These are phyloP conservation scores for Drosophila greeni DNA, from an alignment of 2,888 invertebrate species.

Conservation along the genomic window DNA sequence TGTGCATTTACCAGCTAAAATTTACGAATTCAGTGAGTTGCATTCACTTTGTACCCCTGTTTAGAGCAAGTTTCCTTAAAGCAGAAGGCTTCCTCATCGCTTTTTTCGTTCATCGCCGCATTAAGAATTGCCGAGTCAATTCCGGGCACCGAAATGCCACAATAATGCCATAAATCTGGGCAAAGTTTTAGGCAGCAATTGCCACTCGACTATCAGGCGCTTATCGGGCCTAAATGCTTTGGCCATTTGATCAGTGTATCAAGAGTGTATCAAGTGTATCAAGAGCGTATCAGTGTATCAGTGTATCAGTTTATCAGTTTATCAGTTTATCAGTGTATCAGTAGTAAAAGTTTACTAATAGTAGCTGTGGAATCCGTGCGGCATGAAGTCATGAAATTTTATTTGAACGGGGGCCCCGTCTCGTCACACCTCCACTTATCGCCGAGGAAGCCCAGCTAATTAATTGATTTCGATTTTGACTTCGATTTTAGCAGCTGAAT, in stretches of 20 bases:
- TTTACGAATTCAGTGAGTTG: constrained; percentile 56
- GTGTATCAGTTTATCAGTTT: constrained; percentile 5
- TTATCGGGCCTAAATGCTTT: constrained; percentile 43
- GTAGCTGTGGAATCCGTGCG: constrained; percentile 10
- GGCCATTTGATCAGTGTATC: constrained; percentile 40
- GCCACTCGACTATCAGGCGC: constrained; percentile 55
- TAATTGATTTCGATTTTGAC: constrained; percentile 27
- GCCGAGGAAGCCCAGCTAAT: constrained; percentile 2
- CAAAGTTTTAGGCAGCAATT: constrained; percentile 50
- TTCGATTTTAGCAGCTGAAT: constrained; percentile 19
- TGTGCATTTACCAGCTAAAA: constrained; percentile 11
- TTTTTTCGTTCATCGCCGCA: constrained; percentile 55
- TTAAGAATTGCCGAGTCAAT: constrained; percentile 43
- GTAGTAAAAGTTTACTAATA: constrained; percentile 21
- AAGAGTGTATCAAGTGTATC: constrained; percentile 16
- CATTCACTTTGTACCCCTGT: constrained; percentile 17
- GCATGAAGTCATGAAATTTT: constrained; percentile 40
- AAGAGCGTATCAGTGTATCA: constrained; percentile 1
- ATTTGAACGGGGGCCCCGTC: constrained; percentile 34
- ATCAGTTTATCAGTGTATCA: constrained; percentile 13
- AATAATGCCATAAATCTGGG: constrained; percentile 52
- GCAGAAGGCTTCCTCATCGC: constrained; percentile 13
- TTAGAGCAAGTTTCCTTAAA: constrained; percentile 59
- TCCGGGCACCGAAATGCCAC: constrained; percentile 14
- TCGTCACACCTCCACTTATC: constrained; percentile 32